phyloP scores from a whole-genome alignment of 2,113 vertebrate species.

The Vulpes lagopus region DNA sequence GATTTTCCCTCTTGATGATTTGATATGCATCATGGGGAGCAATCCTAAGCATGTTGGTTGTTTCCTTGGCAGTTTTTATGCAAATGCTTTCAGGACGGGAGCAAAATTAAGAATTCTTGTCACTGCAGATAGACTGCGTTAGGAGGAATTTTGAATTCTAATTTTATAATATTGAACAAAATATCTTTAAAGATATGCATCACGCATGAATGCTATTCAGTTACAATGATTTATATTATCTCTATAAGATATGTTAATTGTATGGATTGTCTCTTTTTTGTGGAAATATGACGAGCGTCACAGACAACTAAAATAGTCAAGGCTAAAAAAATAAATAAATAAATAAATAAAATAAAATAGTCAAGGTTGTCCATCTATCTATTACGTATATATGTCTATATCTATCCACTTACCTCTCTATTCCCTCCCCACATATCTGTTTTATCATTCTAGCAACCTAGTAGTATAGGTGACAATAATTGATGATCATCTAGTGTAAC shows the following conservation, averaged over 20 bases:
- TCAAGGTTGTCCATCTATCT: neutral
- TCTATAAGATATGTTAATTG: neutral
- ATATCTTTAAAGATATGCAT: neutral
- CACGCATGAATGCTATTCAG: neutral
- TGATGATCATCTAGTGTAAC: neutral
- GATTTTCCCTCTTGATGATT: neutral
- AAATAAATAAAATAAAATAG: neutral
- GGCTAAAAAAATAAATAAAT: no score
- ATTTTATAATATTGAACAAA: neutral
- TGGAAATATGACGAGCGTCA: neutral
- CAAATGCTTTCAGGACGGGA: neutral
- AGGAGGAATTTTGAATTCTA: neutral
- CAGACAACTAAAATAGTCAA: neutral
- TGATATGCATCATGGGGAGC: no score
- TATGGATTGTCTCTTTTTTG: neutral
- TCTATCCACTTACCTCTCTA: neutral
- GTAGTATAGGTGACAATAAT: neutral
- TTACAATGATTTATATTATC: neutral
- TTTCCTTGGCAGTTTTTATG: neutral
- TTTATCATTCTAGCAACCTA: neutral
- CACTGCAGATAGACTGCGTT: neutral
- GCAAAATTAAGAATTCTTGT: neutral
- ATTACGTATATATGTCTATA: neutral
- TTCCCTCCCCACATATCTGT: neutral
- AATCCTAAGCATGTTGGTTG: no score